Evolutionary conservation across 2,113 vertebrate genomes (phyloP).

Genomic region (Micromys minutus): DNA sequence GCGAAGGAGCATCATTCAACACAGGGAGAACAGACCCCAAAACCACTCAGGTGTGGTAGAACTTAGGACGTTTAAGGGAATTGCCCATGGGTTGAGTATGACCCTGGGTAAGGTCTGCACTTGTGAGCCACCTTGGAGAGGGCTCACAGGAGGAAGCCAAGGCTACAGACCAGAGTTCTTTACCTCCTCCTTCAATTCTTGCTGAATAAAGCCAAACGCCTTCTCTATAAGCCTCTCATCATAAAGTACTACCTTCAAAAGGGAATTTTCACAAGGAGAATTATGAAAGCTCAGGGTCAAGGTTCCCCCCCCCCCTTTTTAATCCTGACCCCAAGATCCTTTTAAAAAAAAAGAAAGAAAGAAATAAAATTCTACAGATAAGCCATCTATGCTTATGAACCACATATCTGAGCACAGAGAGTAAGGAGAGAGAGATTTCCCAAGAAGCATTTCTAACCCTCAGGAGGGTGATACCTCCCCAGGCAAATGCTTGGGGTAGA

Average conservation of each 20-base stretch:
- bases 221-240: not conserved
- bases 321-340: not conserved
- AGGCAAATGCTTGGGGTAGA: not conserved
- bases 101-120: not conserved
- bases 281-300: not conserved
- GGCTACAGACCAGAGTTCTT: not conserved
- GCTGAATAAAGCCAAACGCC: not conserved
- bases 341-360: no score
- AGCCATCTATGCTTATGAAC: not conserved
- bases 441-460: not conserved
- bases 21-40: not conserved
- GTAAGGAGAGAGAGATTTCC: not conserved
- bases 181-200: conserved; percentile 11
- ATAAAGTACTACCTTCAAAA: not conserved
- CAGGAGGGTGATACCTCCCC: not conserved
- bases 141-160: not conserved
- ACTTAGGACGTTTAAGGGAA: not conserved
- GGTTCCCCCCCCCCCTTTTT: not conserved
- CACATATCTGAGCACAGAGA: not conserved
- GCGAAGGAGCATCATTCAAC: not conserved
- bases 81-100: not conserved
- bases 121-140: not conserved
- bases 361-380: not conserved
- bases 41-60: not conserved
- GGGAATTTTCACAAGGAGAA: not conserved